Evolutionary conservation across 2,797 vertebrate genomes (phyloP).

Genomic region (Silurus aristotelis): DNA sequence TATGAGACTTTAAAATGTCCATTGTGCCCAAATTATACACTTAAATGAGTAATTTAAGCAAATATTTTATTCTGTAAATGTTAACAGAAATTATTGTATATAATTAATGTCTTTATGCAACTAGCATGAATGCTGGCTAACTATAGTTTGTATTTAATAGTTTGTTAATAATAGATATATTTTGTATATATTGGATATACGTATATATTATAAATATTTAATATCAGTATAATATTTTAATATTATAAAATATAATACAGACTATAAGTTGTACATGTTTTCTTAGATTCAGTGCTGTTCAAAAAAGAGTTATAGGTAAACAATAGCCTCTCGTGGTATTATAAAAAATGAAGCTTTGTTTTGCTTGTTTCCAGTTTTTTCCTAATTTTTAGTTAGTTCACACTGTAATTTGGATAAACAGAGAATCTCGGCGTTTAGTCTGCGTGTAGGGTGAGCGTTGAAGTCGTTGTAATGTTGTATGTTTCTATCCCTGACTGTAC

Average conservation of each 20-base stretch:
- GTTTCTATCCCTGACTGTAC: conserved; percentile 28
- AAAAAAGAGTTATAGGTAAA: too few species aligned
- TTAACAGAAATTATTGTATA: not conserved
- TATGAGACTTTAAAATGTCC: not conserved
- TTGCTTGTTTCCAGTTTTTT: not conserved
- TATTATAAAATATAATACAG: not conserved
- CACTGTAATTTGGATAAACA: conserved; percentile 13
- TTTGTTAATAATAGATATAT: too few species aligned
- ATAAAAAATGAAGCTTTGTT: not conserved
- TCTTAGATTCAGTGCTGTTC: not conserved
- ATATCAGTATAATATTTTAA: not conserved
- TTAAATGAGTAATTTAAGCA: not conserved
- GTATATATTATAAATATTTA: not conserved
- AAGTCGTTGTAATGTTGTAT: conserved; percentile 39
- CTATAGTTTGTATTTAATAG: too few species aligned
- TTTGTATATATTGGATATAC: too few species aligned
- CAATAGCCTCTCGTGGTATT: not conserved
- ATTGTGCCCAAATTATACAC: not conserved
- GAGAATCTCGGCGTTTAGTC: conserved; percentile 32
- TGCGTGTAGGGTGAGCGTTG: conserved; percentile 35
- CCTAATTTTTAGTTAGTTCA: conserved; percentile 28
- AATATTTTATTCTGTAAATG: not conserved
- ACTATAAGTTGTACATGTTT: not conserved
- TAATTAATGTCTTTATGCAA: not conserved
- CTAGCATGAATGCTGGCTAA: not conserved